phyloP scores from a whole-genome alignment of 2,113 vertebrate genomes.

The Merops nubicus region DNA sequence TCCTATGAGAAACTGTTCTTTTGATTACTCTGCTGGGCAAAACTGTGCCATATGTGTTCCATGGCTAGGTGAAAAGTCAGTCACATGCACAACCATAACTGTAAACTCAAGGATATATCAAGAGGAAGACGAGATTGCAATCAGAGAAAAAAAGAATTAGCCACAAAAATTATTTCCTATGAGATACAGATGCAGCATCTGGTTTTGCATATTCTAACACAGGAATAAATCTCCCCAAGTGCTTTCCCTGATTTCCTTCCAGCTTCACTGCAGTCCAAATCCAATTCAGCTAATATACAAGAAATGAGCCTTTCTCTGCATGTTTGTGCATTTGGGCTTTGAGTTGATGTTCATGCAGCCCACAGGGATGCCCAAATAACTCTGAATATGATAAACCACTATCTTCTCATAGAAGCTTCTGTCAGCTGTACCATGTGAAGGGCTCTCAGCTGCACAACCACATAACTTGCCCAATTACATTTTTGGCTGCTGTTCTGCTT shows the following conservation, averaged over 20 bases:
- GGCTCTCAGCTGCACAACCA: slow-evolving; percentile 6
- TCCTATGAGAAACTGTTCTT: not conserved
- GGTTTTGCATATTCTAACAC: not conserved
- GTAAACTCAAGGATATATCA: not conserved
- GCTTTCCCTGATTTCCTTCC: not conserved
- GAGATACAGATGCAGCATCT: not conserved
- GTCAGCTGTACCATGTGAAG: not conserved
- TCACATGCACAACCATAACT: not conserved
- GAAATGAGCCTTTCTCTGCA: not conserved
- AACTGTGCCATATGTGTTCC: not conserved
- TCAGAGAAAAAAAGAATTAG: not conserved
- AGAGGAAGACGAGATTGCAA: not conserved
- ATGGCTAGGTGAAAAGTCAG: not conserved
- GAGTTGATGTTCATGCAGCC: not conserved
- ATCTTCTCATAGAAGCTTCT: not conserved
- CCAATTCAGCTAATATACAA: not conserved
- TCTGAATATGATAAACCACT: not conserved
- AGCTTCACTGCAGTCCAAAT: not conserved
- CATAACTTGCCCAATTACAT: not conserved
- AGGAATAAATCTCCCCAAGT: not conserved
- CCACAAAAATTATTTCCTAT: not conserved
- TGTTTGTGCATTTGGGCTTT: not conserved
- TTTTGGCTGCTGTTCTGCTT: not conserved
- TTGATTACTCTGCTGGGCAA: not conserved
- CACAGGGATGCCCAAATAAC: not conserved